These are phyloP conservation scores for Acronicta alni DNA, from an alignment of 2,888 invertebrate genomes.

Conservation along the genomic window DNA sequence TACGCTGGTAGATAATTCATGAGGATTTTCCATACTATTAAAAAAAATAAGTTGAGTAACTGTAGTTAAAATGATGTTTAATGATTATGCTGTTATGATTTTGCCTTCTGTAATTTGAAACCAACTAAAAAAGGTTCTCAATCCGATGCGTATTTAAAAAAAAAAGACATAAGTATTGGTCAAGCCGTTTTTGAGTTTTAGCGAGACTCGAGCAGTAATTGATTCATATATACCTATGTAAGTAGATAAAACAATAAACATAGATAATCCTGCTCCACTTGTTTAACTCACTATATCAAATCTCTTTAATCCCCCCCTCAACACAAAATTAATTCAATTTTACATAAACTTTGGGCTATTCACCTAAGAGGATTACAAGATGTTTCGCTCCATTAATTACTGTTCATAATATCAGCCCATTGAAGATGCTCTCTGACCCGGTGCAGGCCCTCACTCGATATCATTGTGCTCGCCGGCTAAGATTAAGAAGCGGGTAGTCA, in stretches of 20 bases:
- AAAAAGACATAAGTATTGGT: no score
- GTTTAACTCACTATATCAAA: constrained; percentile 9
- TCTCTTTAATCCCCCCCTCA: not conserved
- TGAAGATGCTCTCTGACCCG: constrained; percentile 44
- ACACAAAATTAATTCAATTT: constrained; percentile 37
- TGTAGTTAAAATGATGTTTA: not conserved
- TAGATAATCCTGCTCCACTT: not conserved
- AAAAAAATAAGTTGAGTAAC: constrained; percentile 31
- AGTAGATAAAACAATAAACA: no score
- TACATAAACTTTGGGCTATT: constrained; percentile 17
- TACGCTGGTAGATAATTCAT: no score
- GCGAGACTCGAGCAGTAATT: no score
- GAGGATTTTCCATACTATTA: no score
- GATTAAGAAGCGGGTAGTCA: constrained; percentile 7
- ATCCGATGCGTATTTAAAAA: no score
- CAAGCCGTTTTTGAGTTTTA: no score
- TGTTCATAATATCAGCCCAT: constrained; percentile 38
- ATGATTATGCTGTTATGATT: no score
- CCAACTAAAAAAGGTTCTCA: no score
- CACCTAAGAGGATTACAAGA: constrained; percentile 22
- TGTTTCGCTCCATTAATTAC: constrained; percentile 45
- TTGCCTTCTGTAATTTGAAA: no score
- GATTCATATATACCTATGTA: no score
- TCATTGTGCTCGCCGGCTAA: constrained; percentile 21
- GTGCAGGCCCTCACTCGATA: constrained; percentile 43